Base-by-base conservation (phyloP, 2,888 invertebrate species). In the Salticus scenicus region DNA sequence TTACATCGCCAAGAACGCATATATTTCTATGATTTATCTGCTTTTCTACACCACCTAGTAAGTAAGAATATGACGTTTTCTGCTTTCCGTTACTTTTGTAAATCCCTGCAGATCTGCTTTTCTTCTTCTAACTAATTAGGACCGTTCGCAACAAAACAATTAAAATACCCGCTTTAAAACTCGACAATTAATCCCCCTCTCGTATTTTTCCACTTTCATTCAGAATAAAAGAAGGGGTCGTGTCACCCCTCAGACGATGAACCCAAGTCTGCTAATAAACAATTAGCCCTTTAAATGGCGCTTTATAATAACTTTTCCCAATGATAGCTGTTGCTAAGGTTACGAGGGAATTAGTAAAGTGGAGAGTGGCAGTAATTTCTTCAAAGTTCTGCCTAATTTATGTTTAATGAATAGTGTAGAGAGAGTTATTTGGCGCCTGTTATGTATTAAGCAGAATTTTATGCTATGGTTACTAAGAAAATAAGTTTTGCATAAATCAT, bases 281-380 rank as follows among this genome's bases (percentile, higher is more conserved):
- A 83, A 83, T 83, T 83, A 83, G 76, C 77, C 57, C 75, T 76
- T 83, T 83, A 83, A 83, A 83, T 83, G 83, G 72, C 71, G 83
- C 83, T 83, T 83, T 83, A 83, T 83, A 77, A 77, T 77, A 72
- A 77, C 83, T 77, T 83, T 77, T 83, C 72, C 31, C 28, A 51
- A 74, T 31, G 41, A 71, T 74, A 77, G 37, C 83, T 72, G 83
- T 83, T 83, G 67, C 83, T 47, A 51, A 66, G 82, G 76, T 28
- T 47, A 83, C 83, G 24, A 47, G 47, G 69, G 27, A 66, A 72
- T 72, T 64, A 67, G 76, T 33, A 66, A n/a, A n/a, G 30, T 27
- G 75, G 33, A 41, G 42, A 28, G 30, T 30, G 47, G 17, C 47
- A 47, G 47, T 66, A 66, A 66, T 69, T 33, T 69, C 69, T n/a